Base-by-base conservation (phyloP, 2,888 invertebrate species). In the Thymelicus sylvestris region DNA sequence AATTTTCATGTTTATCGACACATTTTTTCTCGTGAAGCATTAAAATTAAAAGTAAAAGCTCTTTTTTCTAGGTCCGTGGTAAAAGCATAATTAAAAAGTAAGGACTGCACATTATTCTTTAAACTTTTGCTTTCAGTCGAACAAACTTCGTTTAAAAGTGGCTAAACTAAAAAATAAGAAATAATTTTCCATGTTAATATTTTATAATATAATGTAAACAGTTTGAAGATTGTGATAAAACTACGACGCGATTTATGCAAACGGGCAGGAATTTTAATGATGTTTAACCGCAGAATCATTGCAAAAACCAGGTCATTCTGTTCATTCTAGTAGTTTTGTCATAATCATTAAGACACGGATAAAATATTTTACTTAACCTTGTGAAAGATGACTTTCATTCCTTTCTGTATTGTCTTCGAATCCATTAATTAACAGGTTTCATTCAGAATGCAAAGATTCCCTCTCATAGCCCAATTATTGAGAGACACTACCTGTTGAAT, bases 231-330 rank as follows among this genome's bases (percentile, higher is more conserved):
- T 24, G 55, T 12, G 1, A 24, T 19, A 24, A 55, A 24, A 55
- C 24, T 3, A 19, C 52, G 24, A 55, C 24, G 50, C 39, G 64
- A 48, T 48, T 64, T 52, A 50, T 64, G 64, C 50, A 39, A 64
- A 64, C 64, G 50, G 64, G 15, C 64, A 38, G 50, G 64, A 50
- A 64, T 64, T 10, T 50, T 50, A 64, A 64, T 64, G 48, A 50
- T 50, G 50, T 38, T 31, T 10, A 38, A 65, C 65, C 65, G 38
- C 65, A 65, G 50, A 52, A 55, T 52, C 19, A 50, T 52, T 65
- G 39, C 52, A 52, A 65, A 65, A 65, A 52, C 52, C 65, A 65
- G 65, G 65, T 50, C 65, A 41, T 19, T 31, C 5, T 65, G 60
- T 41, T 19, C 31, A 19, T 44, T 44, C 63, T 48, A 47, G 48